Percentiles rank a stretch among this genome's conserved stretches.
These are phyloP conservation scores for Trachelus troglodyta DNA, from an alignment of 2,888 invertebrate species.

Conservation along the genomic window DNA sequence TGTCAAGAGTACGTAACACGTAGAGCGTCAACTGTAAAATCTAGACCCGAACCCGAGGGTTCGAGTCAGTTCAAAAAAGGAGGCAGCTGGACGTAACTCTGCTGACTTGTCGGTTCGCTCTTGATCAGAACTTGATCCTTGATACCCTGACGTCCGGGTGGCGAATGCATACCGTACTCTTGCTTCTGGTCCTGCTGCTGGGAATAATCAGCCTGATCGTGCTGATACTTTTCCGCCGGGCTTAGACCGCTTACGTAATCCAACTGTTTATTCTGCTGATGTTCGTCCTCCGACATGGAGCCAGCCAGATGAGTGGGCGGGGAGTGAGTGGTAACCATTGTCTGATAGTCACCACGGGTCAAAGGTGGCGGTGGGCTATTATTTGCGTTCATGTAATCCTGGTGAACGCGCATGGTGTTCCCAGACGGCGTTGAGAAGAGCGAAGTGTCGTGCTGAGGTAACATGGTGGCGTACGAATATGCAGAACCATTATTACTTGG, in stretches of 20 bases:
- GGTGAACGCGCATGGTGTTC: slow-evolving; percentile 71
- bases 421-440: slow-evolving; percentile 71
- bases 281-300: slow-evolving; percentile 60
- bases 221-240: slow-evolving; percentile 69
- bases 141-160: slow-evolving; percentile 63
- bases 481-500: slow-evolving; percentile 60
- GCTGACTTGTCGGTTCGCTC: slow-evolving; percentile 71
- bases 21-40: slow-evolving; percentile 22
- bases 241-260: slow-evolving; percentile 61
- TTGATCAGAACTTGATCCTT: slow-evolving; percentile 68
- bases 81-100: slow-evolving; percentile 78
- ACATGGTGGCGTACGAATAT: slow-evolving; percentile 68
- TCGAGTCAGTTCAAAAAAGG: slow-evolving; percentile 79
- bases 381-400: slow-evolving; percentile 74
- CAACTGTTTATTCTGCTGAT: slow-evolving; percentile 52
- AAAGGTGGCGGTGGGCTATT: slow-evolving; percentile 75
- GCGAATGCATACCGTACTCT: slow-evolving; percentile 57
- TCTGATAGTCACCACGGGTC: slow-evolving; percentile 58
- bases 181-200: slow-evolving; percentile 64
- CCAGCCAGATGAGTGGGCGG: slow-evolving; percentile 48
- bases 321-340: slow-evolving; percentile 59
- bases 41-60: slow-evolving; percentile 52
- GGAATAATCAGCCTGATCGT: slow-evolving; percentile 73
- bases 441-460: slow-evolving; percentile 80
- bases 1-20: background rate